Evolutionary conservation across 2,797 vertebrate species (phyloP).

Genomic region (Hydrophis major): DNA sequence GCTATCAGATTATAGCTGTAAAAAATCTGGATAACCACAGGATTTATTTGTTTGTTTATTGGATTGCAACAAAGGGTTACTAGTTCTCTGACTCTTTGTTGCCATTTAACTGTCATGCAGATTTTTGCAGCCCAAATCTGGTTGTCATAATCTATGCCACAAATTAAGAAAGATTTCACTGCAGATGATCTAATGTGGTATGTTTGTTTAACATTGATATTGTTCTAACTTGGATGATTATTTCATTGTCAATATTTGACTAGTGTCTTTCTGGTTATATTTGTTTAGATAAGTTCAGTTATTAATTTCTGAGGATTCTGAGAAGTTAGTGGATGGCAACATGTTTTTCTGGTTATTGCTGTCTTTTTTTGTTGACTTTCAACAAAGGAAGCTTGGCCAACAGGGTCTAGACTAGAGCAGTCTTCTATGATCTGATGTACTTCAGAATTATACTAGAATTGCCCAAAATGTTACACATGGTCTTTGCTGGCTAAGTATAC

Average conservation of each 20-base stretch:
- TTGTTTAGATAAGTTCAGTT: not conserved
- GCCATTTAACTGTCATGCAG: not conserved
- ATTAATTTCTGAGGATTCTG: not conserved
- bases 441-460: not conserved
- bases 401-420: not conserved
- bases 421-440: not conserved
- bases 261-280: not conserved
- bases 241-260: not conserved
- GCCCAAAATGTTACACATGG: not conserved
- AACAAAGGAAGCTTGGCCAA: not conserved
- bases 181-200: not conserved
- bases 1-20: not conserved
- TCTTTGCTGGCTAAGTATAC: not conserved
- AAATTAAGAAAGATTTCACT: not conserved
- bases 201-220: not conserved
- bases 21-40: not conserved
- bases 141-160: not conserved
- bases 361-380: not conserved
- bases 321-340: not conserved
- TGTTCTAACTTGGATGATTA: not conserved
- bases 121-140: not conserved
- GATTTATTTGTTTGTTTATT: not conserved
- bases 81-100: not conserved
- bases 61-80: not conserved
- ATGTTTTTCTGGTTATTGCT: not conserved